These are phyloP conservation scores for Micropoecilia bifurca DNA, from an alignment of 2,797 vertebrate species.

Conservation along the genomic window DNA sequence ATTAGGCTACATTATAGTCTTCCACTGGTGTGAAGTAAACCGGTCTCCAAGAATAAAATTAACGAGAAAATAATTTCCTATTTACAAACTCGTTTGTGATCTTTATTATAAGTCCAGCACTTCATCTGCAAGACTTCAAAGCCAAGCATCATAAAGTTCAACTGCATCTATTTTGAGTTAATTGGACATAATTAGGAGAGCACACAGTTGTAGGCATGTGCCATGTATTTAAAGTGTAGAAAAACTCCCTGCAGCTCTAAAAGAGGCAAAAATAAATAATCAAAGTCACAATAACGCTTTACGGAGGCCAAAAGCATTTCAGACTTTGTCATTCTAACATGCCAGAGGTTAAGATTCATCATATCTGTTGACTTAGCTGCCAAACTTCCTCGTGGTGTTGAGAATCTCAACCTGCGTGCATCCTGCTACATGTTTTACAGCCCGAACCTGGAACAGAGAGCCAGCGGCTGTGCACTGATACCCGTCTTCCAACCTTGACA, in stretches of 20 bases:
- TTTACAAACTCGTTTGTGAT: neutral
- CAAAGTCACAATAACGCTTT: conserved; percentile 1
- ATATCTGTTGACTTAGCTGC: neutral
- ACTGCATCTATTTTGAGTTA: conserved; percentile 2
- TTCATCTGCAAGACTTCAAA: neutral
- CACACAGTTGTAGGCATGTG: neutral
- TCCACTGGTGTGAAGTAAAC: neutral
- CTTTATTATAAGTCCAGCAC: neutral
- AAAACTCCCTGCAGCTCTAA: neutral
- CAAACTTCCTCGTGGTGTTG: neutral
- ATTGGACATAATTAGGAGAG: neutral
- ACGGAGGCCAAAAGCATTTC: neutral
- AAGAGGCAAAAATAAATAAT: neutral
- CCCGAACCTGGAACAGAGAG: neutral
- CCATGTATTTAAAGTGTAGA: neutral
- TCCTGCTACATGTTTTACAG: neutral
- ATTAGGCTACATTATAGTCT: neutral
- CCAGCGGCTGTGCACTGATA: neutral
- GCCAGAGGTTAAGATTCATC: neutral
- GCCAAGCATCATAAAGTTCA: neutral
- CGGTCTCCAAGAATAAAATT: neutral
- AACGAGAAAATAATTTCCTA: neutral
- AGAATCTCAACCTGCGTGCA: neutral
- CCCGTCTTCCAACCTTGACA: neutral
- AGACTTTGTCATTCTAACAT: neutral